phyloP scores from a whole-genome alignment of 2,797 vertebrate genomes.

The Thripadectes ignobilis region DNA sequence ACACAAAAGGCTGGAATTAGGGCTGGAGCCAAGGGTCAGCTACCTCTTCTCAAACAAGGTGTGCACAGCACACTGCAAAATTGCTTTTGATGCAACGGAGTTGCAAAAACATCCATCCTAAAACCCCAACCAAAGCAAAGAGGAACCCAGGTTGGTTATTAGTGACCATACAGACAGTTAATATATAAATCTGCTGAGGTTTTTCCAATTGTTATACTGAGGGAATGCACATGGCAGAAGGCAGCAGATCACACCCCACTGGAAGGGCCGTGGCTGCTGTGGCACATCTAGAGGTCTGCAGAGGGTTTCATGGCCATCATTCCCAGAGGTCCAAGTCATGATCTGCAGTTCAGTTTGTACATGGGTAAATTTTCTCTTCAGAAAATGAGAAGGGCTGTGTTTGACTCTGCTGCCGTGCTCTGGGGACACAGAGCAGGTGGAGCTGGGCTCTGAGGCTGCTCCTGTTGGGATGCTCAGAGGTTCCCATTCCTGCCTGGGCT shows the following conservation, averaged over 20 bases:
- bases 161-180: neutral
- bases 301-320: neutral
- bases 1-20: neutral
- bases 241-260: neutral
- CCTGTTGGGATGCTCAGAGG: neutral
- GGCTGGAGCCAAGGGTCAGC: neutral
- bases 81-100: neutral
- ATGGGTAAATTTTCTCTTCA: neutral
- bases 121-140: neutral
- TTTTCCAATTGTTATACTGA: neutral
- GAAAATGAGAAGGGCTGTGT: neutral
- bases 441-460: neutral
- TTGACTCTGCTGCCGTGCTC: neutral
- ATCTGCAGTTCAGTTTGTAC: neutral
- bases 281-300: neutral
- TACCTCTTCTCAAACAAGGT: neutral
- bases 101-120: neutral
- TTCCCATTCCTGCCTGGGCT: neutral
- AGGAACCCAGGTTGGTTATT: neutral
- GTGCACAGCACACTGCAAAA: neutral
- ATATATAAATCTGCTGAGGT: neutral
- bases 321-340: neutral
- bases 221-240: neutral
- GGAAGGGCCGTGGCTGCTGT: neutral
- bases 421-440: neutral